Evolutionary conservation across 92 coral and sea anemone species (phyloP).

Genomic region (Epizoanthus rinbou): DNA sequence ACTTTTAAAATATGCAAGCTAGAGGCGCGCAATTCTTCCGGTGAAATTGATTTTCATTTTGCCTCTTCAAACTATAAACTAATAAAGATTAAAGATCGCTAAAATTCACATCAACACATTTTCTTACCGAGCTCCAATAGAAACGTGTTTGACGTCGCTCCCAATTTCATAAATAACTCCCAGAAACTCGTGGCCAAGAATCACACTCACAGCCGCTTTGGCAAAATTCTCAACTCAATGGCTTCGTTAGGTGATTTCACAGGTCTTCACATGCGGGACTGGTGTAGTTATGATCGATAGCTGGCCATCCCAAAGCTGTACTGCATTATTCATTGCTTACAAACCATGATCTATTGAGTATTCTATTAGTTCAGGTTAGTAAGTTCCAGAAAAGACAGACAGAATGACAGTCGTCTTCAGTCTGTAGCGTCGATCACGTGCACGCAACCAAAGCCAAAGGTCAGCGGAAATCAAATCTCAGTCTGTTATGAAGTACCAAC

Average conservation of each 20-base stretch:
- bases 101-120: neutral
- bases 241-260: conserved; percentile 80
- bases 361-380: neutral
- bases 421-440: too few species aligned
- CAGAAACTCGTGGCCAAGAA: conserved; percentile 92
- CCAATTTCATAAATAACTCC: conserved; percentile 97
- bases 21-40: too few species aligned
- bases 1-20: too few species aligned
- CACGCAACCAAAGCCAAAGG: too few species aligned
- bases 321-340: conserved; percentile 81
- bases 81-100: neutral
- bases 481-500: too few species aligned
- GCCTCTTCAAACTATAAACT: too few species aligned
- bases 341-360: neutral
- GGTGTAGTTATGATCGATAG: conserved; percentile 90
- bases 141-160: conserved; percentile 77
- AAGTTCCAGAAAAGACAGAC: too few species aligned
- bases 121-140: conserved; percentile 92
- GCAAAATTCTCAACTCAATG: too few species aligned
- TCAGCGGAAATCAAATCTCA: too few species aligned
- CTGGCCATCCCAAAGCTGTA: conserved; percentile 92
- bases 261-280: conserved; percentile 67
- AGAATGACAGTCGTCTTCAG: too few species aligned
- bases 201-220: too few species aligned
- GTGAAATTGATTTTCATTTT: too few species aligned